A percentile compares a stretch with the other conserved stretches of the same genome.
These are phyloP conservation scores for Micoletzkya japonica DNA, from an alignment of 2,888 invertebrate species.

Conservation along the genomic window DNA sequence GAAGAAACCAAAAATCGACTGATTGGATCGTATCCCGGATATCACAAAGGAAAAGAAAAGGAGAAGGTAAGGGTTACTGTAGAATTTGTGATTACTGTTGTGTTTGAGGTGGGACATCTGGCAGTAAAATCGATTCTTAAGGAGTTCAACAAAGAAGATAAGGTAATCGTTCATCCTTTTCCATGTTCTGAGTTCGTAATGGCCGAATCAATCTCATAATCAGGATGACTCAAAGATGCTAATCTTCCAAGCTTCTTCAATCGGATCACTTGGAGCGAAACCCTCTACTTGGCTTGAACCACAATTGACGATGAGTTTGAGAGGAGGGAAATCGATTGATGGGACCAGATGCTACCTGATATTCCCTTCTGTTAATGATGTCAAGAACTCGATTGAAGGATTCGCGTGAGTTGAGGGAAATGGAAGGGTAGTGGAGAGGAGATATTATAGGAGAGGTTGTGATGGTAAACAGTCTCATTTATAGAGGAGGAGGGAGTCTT, in stretches of 20 bases:
- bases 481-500: slow-evolving; percentile 83
- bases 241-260: slow-evolving; percentile 36
- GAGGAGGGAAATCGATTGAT: background rate
- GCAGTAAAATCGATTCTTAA: slow-evolving; percentile 29
- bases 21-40: slow-evolving; percentile 52
- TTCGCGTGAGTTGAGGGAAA: background rate
- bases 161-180: slow-evolving; percentile 13
- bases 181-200: background rate
- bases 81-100: background rate
- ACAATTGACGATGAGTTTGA: slow-evolving; percentile 69
- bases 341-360: slow-evolving; percentile 64
- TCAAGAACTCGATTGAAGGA: slow-evolving; percentile 81
- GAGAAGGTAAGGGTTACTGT: slow-evolving; percentile 14
- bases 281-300: slow-evolving; percentile 76
- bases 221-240: slow-evolving; percentile 5
- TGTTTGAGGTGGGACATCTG: slow-evolving; percentile 32
- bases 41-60: slow-evolving; percentile 33
- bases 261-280: slow-evolving; percentile 73
- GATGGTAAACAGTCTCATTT: no score
- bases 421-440: no score
- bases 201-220: background rate
- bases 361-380: slow-evolving; percentile 82
- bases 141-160: slow-evolving; percentile 19
- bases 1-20: slow-evolving; percentile 40
- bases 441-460: no score